Conservation (phyloP, 2,113 vertebrate genomes). For the Amphiprion percula region DNA sequence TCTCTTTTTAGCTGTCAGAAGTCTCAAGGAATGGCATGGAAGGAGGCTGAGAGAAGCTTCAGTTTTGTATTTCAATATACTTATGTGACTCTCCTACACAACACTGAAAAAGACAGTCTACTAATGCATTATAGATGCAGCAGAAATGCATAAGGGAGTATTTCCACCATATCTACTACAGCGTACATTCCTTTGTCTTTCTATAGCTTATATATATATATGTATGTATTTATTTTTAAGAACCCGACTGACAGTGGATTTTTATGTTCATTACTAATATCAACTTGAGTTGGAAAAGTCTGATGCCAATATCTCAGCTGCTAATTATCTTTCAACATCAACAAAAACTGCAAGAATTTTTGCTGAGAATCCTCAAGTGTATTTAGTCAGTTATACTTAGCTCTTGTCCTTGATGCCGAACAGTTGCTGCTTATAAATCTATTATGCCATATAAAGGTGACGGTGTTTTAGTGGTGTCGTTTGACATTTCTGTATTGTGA, state of each 20-base stretch:
- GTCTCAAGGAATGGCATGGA: constrained; percentile 36
- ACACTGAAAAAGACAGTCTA: background rate
- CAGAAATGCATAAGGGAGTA: constrained; percentile 1
- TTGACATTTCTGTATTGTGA: no score
- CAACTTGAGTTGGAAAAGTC: background rate
- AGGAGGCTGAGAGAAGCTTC: constrained; percentile 21
- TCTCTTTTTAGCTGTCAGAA: constrained; percentile 32
- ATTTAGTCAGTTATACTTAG: background rate
- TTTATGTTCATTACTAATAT: background rate
- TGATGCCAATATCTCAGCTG: background rate
- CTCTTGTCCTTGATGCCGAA: background rate
- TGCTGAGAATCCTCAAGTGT: background rate
- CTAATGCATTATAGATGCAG: constrained; percentile 48
- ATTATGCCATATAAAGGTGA: no score
- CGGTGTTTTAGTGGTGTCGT: no score
- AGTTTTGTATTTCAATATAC: constrained; percentile 49
- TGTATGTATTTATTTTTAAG: no score
- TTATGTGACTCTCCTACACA: constrained; percentile 18
- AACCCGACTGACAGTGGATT: background rate
- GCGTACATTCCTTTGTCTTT: background rate
- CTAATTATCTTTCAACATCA: background rate
- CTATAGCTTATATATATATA: background rate
- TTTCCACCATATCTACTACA: background rate
- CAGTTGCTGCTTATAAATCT: no score
- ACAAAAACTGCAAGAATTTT: background rate